Conservation (phyloP, 2,113 vertebrate genomes). For the Corvus hawaiiensis region DNA sequence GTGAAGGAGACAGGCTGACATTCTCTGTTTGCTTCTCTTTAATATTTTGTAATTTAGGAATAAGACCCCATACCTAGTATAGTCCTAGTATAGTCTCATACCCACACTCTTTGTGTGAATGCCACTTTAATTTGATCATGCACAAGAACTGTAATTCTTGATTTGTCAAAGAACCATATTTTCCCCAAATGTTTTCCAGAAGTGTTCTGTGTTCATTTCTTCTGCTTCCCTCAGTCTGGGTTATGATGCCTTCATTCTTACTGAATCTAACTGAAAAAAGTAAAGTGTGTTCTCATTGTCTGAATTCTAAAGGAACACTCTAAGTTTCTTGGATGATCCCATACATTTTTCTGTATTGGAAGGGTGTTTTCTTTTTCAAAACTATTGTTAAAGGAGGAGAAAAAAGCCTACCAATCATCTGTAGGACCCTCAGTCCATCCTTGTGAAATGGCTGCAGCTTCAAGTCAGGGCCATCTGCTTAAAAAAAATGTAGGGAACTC, state of each 20-base stretch:
- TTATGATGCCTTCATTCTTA: neutral
- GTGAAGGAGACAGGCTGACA: neutral
- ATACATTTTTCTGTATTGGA: neutral
- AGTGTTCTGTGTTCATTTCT: neutral
- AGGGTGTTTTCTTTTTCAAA: neutral
- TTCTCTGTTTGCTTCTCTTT: neutral
- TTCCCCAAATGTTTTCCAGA: neutral
- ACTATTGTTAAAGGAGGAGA: neutral
- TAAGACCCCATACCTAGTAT: neutral
- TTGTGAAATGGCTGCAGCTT: neutral
- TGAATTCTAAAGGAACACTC: neutral
- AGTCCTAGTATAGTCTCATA: neutral
- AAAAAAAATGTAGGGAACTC: neutral
- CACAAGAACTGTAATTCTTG: neutral
- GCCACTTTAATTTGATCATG: neutral
- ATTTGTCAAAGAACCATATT: neutral
- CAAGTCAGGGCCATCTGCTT: neutral
- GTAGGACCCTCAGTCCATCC: neutral
- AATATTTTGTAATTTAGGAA: neutral
- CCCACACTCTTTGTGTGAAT: neutral
- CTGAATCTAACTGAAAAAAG: neutral
- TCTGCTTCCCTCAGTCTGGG: neutral
- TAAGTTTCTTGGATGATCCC: neutral
- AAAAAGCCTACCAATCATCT: neutral
- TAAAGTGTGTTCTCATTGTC: neutral